phyloP scores from a whole-genome alignment of 2,797 vertebrate genomes.

The Xerus rutilus region DNA sequence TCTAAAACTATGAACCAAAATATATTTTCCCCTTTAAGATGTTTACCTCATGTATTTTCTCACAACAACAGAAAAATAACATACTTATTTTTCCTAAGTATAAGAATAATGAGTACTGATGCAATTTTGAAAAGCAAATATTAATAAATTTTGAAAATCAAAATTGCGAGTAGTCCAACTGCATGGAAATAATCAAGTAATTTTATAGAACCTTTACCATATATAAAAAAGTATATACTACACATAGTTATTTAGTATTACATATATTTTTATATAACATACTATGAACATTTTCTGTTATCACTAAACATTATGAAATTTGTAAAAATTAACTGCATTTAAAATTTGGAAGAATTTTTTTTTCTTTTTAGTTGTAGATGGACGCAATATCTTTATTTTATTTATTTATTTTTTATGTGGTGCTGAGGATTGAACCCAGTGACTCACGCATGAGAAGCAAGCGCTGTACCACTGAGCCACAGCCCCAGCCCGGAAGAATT shows the following conservation, averaged over 20 bases:
- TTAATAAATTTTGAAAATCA: slow-evolving; percentile 13
- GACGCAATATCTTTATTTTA: no score
- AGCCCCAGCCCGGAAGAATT: no score
- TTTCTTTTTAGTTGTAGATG: no score
- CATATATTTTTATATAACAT: background rate
- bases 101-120: background rate
- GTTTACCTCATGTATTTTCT: background rate
- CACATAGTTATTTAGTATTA: background rate
- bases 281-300: background rate
- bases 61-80: background rate
- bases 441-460: no score
- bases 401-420: no score
- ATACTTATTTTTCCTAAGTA: background rate
- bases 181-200: background rate
- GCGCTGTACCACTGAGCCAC: no score
- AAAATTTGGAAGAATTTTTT: background rate
- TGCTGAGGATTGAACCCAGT: no score
- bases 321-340: background rate
- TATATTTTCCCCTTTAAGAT: background rate
- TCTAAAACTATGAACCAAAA: background rate
- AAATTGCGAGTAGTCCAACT: background rate
- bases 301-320: background rate
- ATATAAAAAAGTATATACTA: background rate
- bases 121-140: background rate
- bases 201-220: background rate